A percentile compares a stretch with the other conserved stretches of the same genome.
These are phyloP conservation scores for Magallana angulata DNA, from an alignment of 1,140 invertebrate species.

Conservation along the genomic window DNA sequence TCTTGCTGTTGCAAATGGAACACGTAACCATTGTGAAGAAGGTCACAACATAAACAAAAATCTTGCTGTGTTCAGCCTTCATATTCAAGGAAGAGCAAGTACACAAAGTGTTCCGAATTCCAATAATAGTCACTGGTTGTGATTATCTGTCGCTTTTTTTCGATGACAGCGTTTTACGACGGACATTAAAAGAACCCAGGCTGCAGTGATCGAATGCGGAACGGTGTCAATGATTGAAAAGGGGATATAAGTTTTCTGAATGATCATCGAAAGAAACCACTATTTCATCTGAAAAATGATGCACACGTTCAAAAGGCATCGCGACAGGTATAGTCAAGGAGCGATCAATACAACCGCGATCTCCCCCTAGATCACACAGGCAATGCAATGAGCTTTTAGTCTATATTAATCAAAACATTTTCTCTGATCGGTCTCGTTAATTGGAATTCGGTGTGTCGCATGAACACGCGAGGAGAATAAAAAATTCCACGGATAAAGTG, in stretches of 20 bases:
- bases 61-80: not conserved
- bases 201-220: not conserved
- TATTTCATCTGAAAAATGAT: conserved; percentile 26
- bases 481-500: not conserved
- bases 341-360: not conserved
- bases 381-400: conserved; percentile 19
- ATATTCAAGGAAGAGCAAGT: not conserved
- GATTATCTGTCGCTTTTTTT: too few species aligned
- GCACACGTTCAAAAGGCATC: conserved; percentile 29
- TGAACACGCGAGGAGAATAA: not conserved
- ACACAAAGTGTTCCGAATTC: not conserved
- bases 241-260: not conserved
- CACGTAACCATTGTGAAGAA: conserved; percentile 13
- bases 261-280: conserved; percentile 14
- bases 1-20: conserved; percentile 12
- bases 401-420: conserved; percentile 32
- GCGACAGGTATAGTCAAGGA: conserved; percentile 13
- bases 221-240: not conserved
- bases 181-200: too few species aligned
- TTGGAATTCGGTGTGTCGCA: conserved; percentile 24
- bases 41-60: not conserved
- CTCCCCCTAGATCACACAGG: not conserved
- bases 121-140: not conserved
- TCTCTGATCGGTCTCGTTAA: conserved; percentile 28
- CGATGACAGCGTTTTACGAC: too few species aligned